Conservation (phyloP, 2,797 vertebrate genomes). For the Caiman crocodilus region DNA sequence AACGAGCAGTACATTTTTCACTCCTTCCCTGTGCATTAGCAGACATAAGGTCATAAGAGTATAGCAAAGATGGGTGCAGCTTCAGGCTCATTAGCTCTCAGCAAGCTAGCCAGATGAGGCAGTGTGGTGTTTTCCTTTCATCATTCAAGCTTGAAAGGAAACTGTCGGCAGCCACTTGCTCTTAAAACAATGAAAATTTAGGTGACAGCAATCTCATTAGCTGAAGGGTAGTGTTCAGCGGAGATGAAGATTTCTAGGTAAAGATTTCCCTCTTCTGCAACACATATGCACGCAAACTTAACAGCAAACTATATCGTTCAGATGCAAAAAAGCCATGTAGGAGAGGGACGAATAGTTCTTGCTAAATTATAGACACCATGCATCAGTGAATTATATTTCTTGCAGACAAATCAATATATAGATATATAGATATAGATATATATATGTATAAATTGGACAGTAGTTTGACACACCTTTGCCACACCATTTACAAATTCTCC, state of each 20-base stretch:
- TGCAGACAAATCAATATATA: slow-evolving; percentile 33
- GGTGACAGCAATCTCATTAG: slow-evolving; percentile 85
- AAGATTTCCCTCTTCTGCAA: slow-evolving; percentile 50
- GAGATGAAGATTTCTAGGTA: slow-evolving; percentile 77
- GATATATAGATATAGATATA: slow-evolving; percentile 38
- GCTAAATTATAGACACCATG: background rate
- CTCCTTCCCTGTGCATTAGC: slow-evolving; percentile 81
- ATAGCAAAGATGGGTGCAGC: slow-evolving; percentile 83
- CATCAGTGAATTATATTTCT: slow-evolving; percentile 23
- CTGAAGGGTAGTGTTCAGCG: slow-evolving; percentile 64
- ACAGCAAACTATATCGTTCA: background rate
- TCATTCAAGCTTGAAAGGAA: slow-evolving; percentile 89
- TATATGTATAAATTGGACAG: background rate
- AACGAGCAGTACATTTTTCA: slow-evolving; percentile 77
- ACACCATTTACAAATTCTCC: background rate
- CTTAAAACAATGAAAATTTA: slow-evolving; percentile 88
- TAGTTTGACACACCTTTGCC: slow-evolving; percentile 33
- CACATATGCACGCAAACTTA: background rate
- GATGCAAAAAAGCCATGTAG: slow-evolving; percentile 2
- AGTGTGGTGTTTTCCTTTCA: slow-evolving; percentile 84
- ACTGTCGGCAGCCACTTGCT: slow-evolving; percentile 85
- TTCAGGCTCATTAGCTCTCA: slow-evolving; percentile 85
- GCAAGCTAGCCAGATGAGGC: slow-evolving; percentile 85
- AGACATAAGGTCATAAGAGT: slow-evolving; percentile 84
- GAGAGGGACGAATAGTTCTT: slow-evolving; percentile 9